Percentiles rank a stretch among this genome's conserved stretches.
phyloP scores from a whole-genome alignment of 2,888 invertebrate genomes.

The Andrena bicolor region DNA sequence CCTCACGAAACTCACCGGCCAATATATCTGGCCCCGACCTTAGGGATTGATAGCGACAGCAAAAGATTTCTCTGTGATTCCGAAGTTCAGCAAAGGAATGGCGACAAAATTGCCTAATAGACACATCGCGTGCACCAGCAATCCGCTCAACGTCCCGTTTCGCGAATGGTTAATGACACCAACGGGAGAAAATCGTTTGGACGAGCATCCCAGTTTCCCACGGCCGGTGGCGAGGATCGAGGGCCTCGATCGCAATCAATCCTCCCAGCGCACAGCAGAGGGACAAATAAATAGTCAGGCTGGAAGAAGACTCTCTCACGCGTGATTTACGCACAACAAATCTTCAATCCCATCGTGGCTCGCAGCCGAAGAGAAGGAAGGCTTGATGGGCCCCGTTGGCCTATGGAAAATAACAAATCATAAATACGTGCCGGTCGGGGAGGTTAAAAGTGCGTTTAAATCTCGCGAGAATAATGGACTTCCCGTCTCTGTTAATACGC shows the following conservation, averaged over 20 bases:
- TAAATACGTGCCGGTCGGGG: conserved; percentile 60
- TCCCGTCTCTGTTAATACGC: conserved; percentile 67
- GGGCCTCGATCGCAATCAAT: conserved; percentile 45
- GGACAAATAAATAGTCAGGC: conserved; percentile 46
- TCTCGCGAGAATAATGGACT: conserved; percentile 70
- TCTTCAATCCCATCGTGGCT: conserved; percentile 54
- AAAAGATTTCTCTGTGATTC: background rate
- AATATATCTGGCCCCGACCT: no score
- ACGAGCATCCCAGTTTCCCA: conserved; percentile 26
- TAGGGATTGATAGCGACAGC: no score
- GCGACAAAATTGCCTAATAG: background rate
- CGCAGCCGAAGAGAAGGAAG: conserved; percentile 41
- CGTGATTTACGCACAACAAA: conserved; percentile 68
- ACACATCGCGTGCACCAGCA: background rate
- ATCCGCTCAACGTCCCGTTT: background rate
- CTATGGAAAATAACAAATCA: conserved; percentile 71
- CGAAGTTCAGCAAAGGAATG: background rate
- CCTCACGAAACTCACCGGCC: no score
- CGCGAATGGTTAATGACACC: background rate
- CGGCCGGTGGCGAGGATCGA: conserved; percentile 5
- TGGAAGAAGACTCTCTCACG: conserved; percentile 34
- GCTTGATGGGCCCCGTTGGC: conserved; percentile 61
- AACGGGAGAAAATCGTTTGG: background rate
- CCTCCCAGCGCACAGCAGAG: background rate
- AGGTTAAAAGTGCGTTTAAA: conserved; percentile 71